These are phyloP conservation scores for Trichopria drosophilae DNA, from an alignment of 2,888 invertebrate genomes.

Conservation along the genomic window DNA sequence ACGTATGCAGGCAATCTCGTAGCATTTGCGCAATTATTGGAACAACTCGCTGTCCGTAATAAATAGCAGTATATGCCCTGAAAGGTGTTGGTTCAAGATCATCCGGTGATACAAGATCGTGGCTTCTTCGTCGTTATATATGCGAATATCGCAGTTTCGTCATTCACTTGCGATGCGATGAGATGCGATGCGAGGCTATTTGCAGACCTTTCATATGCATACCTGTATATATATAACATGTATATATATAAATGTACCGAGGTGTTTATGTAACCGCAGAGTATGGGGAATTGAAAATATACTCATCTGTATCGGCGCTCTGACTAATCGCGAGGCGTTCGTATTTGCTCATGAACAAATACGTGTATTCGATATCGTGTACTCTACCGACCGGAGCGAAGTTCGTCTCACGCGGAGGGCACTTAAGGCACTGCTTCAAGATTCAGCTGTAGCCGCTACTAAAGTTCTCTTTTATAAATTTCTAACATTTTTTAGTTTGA, in stretches of 20 bases:
- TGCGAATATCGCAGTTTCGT: constrained; percentile 37
- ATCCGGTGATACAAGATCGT: constrained; percentile 48
- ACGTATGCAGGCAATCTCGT: constrained; percentile 51
- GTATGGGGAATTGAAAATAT: constrained; percentile 7
- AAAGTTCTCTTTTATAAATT: no score
- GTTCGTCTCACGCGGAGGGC: no score
- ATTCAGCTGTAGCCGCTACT: no score
- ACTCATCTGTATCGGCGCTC: no score
- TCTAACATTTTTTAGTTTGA: no score
- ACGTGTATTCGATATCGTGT: no score
- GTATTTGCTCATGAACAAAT: no score
- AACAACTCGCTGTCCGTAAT: constrained; percentile 53
- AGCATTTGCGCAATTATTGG: constrained; percentile 56
- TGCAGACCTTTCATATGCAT: constrained; percentile 19
- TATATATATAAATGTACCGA: constrained; percentile 2
- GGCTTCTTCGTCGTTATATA: constrained; percentile 32
- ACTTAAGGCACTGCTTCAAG: no score
- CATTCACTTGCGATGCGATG: constrained; percentile 29
- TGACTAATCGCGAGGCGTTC: no score
- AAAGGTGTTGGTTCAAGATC: constrained; percentile 58
- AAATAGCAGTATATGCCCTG: constrained; percentile 54
- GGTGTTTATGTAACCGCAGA: constrained; percentile 6
- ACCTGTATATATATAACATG: not conserved
- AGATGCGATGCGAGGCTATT: constrained; percentile 9
- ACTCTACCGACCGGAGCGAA: no score